Evolutionary conservation across 2,113 vertebrate genomes (phyloP), one percentile per base, ranked within the genome.

Genomic region (Psammodynastes pulverulentus): DNA sequence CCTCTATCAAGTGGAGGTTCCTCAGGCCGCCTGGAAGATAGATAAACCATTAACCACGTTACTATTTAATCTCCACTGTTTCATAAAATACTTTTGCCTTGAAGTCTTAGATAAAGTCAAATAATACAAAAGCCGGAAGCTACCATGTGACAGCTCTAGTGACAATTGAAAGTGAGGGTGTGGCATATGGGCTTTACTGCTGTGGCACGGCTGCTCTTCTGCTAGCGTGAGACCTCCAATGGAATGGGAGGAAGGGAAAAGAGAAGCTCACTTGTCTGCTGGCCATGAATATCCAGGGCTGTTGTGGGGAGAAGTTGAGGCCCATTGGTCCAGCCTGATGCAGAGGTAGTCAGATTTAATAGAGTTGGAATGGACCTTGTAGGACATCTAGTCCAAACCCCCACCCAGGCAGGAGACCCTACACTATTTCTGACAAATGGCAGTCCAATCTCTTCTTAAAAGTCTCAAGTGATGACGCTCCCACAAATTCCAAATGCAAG

Each of bases 1-100:
- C 98, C 98, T 96, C 96, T 96, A 93, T 98, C 98, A 29, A 99
- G 94, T 46, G 98, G 98, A 2, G 98, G 98, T 51, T 99, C 98
- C 0, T 94, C 94, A 2, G 97, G 97, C 23, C 95, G 95, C 94
- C 98, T 99, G 91, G 51, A 97, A 86, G 48, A 89, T 54, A 56
- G 39, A 89, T 43, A 49, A 54, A 62, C 5, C 23, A n/a, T 49
- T 87, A 86, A 87, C 34, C 29, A 3, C 10, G 7, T 79, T 49
- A 23, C 48, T 15, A 1, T 6, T 86, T 72, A 89, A 48, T 45
- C 9, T 34, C 56, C 52, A 52, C 1, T n/a, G 54, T 67, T 52
- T 4, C 48, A 54, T 23, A 39, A 72, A 85, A 43, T 84, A 79
- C 1, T 26, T 26, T 62, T 58, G 13, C 24, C 58, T 4, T 90